Evolutionary conservation across 2,888 invertebrate genomes (phyloP).

Genomic region (Chaetoderma sp.): DNA sequence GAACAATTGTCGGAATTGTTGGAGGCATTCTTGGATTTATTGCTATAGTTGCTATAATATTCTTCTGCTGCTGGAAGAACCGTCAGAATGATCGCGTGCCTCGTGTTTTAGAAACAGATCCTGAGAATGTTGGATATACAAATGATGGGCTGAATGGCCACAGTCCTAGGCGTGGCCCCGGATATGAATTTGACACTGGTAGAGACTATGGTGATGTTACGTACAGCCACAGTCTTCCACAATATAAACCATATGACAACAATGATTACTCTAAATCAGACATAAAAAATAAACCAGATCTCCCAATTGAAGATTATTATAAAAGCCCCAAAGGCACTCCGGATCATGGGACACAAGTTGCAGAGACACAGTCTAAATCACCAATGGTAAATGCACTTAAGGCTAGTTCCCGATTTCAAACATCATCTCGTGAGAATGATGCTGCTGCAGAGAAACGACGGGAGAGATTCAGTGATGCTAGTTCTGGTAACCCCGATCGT

Average conservation of each 20-base stretch:
- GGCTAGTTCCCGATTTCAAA: conserved; percentile 9
- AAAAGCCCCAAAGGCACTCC: no score
- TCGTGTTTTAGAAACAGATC: no score
- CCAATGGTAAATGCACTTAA: conserved; percentile 16
- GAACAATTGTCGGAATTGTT: conserved; percentile 51
- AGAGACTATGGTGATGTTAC: no score
- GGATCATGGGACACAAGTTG: conserved; percentile 21
- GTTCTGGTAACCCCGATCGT: conserved; percentile 2
- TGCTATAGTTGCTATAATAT: conserved; percentile 42
- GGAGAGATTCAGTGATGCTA: conserved; percentile 24
- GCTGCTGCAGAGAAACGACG: conserved; percentile 51
- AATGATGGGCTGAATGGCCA: no score
- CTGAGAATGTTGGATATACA: no score
- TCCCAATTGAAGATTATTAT: no score
- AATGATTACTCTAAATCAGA: not conserved
- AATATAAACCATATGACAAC: no score
- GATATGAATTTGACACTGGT: no score
- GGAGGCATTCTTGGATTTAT: conserved; percentile 47
- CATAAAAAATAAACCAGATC: not conserved
- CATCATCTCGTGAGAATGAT: conserved; percentile 46
- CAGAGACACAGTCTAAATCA: conserved; percentile 43
- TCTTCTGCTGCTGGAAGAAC: conserved; percentile 45
- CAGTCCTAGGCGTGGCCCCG: no score
- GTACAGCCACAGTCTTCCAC: no score
- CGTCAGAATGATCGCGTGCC: not conserved